Evolutionary conservation across 2,888 invertebrate species (phyloP).

Genomic region (Drosophila antonietae): DNA sequence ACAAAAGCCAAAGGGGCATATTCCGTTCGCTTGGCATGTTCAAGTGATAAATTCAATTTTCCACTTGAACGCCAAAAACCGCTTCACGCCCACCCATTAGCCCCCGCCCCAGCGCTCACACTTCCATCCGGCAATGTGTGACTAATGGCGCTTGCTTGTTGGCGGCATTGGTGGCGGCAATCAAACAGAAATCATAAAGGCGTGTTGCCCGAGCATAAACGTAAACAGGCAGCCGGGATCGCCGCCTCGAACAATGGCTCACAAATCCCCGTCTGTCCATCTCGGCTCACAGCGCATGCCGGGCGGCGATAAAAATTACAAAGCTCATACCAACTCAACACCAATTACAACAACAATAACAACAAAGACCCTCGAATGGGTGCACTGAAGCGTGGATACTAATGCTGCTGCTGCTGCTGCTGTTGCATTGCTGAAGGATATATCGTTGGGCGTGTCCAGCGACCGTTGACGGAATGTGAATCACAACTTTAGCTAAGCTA

Average conservation of each 20-base stretch:
- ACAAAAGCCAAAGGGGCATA: slow-evolving; percentile 31
- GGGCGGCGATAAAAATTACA: slow-evolving; percentile 69
- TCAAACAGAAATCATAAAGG: slow-evolving; percentile 81
- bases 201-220: slow-evolving; percentile 78
- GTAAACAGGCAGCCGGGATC: slow-evolving; percentile 47
- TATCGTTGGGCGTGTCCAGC: slow-evolving; percentile 38
- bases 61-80: slow-evolving; percentile 73
- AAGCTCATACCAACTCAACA: slow-evolving; percentile 25
- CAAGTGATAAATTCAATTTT: slow-evolving; percentile 81
- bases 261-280: slow-evolving; percentile 4
- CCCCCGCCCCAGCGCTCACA: not conserved
- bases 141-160: slow-evolving; percentile 74
- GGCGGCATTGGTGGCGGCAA: slow-evolving; percentile 66
- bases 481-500: slow-evolving; percentile 31
- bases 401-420: slow-evolving; percentile 32
- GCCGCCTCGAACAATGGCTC: slow-evolving; percentile 56
- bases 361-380: slow-evolving; percentile 28
- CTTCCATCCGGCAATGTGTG: slow-evolving; percentile 57
- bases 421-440: slow-evolving; percentile 43
- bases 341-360: slow-evolving; percentile 11
- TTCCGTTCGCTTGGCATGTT: slow-evolving; percentile 67
- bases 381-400: slow-evolving; percentile 62
- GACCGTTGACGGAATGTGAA: slow-evolving; percentile 35
- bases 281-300: slow-evolving; percentile 59
- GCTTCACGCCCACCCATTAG: slow-evolving; percentile 18